Evolutionary conservation across 2,113 vertebrate genomes (phyloP), one percentile per base, ranked within the genome.

Genomic region (Xenus cinereus): DNA sequence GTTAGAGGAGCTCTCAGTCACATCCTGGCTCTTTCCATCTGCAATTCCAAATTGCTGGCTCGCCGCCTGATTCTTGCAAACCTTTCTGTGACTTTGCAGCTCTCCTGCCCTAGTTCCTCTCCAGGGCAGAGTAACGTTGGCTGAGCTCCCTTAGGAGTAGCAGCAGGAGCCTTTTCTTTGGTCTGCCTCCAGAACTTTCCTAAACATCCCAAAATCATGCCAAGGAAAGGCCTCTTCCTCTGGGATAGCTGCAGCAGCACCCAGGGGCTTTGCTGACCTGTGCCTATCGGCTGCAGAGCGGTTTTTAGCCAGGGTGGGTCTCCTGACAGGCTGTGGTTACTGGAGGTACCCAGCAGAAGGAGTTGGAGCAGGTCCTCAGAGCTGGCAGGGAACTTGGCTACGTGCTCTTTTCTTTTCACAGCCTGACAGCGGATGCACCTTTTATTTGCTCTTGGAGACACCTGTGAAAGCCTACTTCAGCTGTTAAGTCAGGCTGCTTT

Each of bases 31-130:
- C 46, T 73, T 50, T 19, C 2, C 16, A 14, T 41, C 57, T 80
- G 81, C 68, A 57, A 0, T 59, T 43, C 71, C 54, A 51, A 50
- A 59, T 69, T 1, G 1, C 57, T 87, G 59, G 28, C 62, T 78
- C 2, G 0, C 84, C 57, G 41, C 81, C 84, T 3, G 6, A 2
- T 89, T 93, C 28, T 62, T 33, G 4, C 32, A 71, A 71, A 46
- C 91, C 81, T 82, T 89, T 54, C 33, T 67, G 5, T 87, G 94
- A 85, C 94, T 94, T 95, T 94, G 87, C 84, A 94, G 87, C 84
- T 88, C 51, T 27, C 50, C 72, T 97, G 95, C 78, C 94, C 88
- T 94, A 67, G 14, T 88, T 93, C 72, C 75, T 78, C 50, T 3
- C 63, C 9, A 0, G 72, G 83, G 66, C 77, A 82, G 13, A 39